Percentiles rank a stretch among this genome's conserved stretches.
phyloP scores from a whole-genome alignment of 2,888 invertebrate genomes.

The Lithophane semibrunnea region DNA sequence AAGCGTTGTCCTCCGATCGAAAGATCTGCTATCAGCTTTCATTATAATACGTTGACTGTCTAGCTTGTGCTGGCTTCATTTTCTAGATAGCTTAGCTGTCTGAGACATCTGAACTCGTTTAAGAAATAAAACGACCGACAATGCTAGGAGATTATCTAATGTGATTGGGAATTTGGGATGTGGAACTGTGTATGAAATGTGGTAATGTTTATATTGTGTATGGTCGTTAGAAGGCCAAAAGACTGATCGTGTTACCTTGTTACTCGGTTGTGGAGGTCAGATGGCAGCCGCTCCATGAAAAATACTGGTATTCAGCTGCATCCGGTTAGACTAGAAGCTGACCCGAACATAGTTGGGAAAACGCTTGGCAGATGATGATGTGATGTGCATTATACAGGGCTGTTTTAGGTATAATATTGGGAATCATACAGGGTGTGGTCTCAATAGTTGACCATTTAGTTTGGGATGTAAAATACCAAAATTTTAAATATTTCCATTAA shows the following conservation, averaged over 20 bases:
- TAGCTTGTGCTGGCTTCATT: conserved; percentile 10
- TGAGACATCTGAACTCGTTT: conserved; percentile 13
- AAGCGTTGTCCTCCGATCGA: conserved; percentile 8
- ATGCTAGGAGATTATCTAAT: neutral
- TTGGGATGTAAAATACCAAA: neutral
- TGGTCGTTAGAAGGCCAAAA: too few species aligned
- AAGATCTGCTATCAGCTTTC: conserved; percentile 12
- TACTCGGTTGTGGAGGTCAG: too few species aligned
- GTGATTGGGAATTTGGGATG: neutral
- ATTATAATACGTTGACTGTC: conserved; percentile 43
- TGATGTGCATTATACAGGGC: neutral
- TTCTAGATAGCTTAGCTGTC: conserved; percentile 14
- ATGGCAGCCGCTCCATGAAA: too few species aligned
- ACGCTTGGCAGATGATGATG: too few species aligned
- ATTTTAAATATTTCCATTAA: neutral
- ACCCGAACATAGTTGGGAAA: too few species aligned
- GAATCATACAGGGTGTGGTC: neutral
- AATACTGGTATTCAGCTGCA: too few species aligned
- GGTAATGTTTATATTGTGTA: neutral
- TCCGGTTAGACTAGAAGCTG: too few species aligned
- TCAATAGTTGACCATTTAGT: neutral
- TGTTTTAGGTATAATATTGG: neutral
- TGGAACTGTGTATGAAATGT: neutral
- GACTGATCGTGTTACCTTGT: too few species aligned
- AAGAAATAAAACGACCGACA: conserved; percentile 33